Conservation (phyloP, 1,140 invertebrate species). For the Plodia interpunctella region DNA sequence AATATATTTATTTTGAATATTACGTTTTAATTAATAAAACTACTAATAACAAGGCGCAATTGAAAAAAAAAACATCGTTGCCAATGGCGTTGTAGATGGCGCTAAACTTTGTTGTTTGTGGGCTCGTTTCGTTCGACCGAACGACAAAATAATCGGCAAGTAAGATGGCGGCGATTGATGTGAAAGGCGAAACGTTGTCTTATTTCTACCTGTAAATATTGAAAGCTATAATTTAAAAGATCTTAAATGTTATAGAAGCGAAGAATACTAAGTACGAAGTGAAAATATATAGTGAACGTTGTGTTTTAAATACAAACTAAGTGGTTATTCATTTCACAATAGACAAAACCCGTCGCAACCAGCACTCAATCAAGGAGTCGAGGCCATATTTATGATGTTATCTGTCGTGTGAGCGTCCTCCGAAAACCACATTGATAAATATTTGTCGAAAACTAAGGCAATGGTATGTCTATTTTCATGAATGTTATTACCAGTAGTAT, state of each 20-base stretch:
- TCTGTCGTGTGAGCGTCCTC: conserved; percentile 75
- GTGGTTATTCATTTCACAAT: conserved; percentile 68
- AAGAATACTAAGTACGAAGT: conserved; percentile 40
- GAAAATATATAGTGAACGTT: conserved; percentile 46
- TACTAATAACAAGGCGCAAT: neutral
- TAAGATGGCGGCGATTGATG: conserved; percentile 78
- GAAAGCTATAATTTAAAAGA: conserved; percentile 53
- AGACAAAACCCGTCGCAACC: conserved; percentile 73
- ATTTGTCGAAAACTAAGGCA: conserved; percentile 58
- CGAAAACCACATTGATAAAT: conserved; percentile 70
- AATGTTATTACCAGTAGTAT: conserved; percentile 26
- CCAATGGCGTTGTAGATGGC: conserved; percentile 52
- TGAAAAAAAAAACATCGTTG: neutral
- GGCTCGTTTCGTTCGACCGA: conserved; percentile 65
- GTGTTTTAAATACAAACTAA: conserved; percentile 42
- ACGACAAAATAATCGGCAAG: conserved; percentile 68
- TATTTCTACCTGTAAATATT: conserved; percentile 77
- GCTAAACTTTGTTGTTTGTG: conserved; percentile 66
- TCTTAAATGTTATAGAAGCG: conserved; percentile 33
- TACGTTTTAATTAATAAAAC: too few relatives aligned
- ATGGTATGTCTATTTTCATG: conserved; percentile 64
- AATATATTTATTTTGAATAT: too few relatives aligned
- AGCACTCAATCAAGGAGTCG: conserved; percentile 70
- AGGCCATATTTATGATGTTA: conserved; percentile 79
- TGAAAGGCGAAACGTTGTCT: conserved; percentile 78